phyloP scores from a whole-genome alignment of 2,888 invertebrate genomes.

The Drosophila anceps region DNA sequence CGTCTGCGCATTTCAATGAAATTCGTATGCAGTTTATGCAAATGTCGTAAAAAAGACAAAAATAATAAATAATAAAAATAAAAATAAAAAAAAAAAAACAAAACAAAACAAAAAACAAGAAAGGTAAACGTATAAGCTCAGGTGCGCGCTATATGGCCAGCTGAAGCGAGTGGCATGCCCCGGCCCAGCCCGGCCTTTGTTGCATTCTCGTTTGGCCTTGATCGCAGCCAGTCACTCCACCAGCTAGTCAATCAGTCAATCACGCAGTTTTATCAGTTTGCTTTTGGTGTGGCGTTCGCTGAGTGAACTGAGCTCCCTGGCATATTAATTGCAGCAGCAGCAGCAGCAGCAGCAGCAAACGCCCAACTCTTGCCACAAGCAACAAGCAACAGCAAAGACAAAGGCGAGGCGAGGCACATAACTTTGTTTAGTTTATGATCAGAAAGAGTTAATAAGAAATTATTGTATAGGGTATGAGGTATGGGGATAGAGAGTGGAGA shows the following conservation, averaged over 20 bases:
- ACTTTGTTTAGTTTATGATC: background rate
- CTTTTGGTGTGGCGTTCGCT: slow-evolving; percentile 11
- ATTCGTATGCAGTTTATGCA: slow-evolving; percentile 41
- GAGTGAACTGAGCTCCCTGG: slow-evolving; percentile 19
- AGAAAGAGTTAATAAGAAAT: background rate
- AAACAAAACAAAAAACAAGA: background rate
- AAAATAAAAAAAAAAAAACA: background rate
- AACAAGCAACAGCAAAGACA: slow-evolving; percentile 19
- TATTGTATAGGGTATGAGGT: background rate
- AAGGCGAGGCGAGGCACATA: slow-evolving; percentile 6
- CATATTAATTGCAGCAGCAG: slow-evolving; percentile 50
- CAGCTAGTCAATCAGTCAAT: slow-evolving; percentile 21
- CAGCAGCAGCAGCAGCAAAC: slow-evolving; percentile 30
- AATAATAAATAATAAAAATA: background rate
- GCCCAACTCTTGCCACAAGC: slow-evolving; percentile 13
- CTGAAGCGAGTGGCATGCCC: slow-evolving; percentile 10
- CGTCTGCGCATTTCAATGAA: slow-evolving; percentile 21
- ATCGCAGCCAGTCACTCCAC: slow-evolving; percentile 23
- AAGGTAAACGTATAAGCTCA: slow-evolving; percentile 24
- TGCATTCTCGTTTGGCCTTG: slow-evolving; percentile 44
- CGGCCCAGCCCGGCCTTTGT: slow-evolving; percentile 8
- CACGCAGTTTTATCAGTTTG: slow-evolving; percentile 17
- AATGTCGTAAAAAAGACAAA: slow-evolving; percentile 28
- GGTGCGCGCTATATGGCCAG: slow-evolving; percentile 5
- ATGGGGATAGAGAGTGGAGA: background rate